Base-by-base conservation (phyloP, 1,140 invertebrate species). In the Neodiprion pinetum region DNA sequence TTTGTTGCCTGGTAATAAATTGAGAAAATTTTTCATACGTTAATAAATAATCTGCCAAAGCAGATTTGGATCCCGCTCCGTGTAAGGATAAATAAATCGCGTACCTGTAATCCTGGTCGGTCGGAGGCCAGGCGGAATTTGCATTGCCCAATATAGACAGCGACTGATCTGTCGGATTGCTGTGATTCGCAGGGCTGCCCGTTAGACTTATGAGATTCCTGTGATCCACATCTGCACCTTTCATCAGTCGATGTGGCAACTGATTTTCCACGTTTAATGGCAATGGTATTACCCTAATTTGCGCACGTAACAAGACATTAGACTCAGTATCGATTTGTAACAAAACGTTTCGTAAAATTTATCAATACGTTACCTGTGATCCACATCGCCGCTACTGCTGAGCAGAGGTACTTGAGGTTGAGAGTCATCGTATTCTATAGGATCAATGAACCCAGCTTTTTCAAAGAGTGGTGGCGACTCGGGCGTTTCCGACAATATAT, bases 161-260 rank as follows among this genome's bases (percentile, higher is more conserved):
- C 14, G 77, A 53, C 53, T 82, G 76, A 71, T 89, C 84, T 74
- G 81, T 80, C 61, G 80, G 68, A 78, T 79, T 78, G 12, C 77
- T 77, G 48, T 77, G 80, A 79, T 90, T 89, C 7, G 89, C 88
- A 7, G 92, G 92, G 79, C 93, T 94, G 48, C 94, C 93, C 11
- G 94, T 96, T 7, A 96, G 84, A 78, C 94, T 93, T 79, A 96
- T 96, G n/a, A 96, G 83, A 88, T 96, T 96, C 76, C 94, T 90
- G 81, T 96, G 94, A 86, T 95, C 94, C 21, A 96, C 93, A 84
- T 95, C 94, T 47, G 88, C 86, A 49, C 84, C 87, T 76, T 89
- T 89, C 67, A 87, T 84, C 21, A 88, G 75, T 5, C 87, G 84
- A 79, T 89, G 86, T 9, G 86, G 78, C 48, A 88, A 74, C 73